A percentile compares a stretch with the other conserved stretches of the same genome.
These are phyloP conservation scores for Chrysochloris asiatica DNA, from an alignment of 2,113 vertebrate genomes.

Conservation along the genomic window DNA sequence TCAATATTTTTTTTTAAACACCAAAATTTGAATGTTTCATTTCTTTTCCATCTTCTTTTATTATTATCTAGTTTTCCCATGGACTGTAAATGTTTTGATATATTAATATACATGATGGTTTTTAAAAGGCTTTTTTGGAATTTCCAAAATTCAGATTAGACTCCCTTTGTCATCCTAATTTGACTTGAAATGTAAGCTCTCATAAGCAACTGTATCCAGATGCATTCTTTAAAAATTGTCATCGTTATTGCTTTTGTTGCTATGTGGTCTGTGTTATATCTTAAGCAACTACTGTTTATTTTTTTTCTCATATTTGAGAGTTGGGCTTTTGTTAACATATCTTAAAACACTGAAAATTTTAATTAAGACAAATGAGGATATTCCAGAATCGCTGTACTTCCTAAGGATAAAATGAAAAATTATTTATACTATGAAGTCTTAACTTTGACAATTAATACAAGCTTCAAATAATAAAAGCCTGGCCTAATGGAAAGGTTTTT, in stretches of 20 bases:
- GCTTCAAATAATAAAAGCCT: constrained; percentile 25
- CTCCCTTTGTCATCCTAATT: neutral
- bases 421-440: constrained; percentile 28
- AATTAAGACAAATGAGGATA: constrained; percentile 32
- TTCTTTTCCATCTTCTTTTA: neutral
- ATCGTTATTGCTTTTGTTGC: neutral
- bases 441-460: neutral
- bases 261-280: neutral
- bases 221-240: constrained; percentile 14
- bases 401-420: constrained; percentile 47
- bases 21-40: neutral
- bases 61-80: neutral
- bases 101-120: neutral
- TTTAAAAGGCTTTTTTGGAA: neutral
- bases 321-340: constrained; percentile 1
- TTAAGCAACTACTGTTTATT: constrained; percentile 25
- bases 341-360: constrained; percentile 40
- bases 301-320: constrained; percentile 42
- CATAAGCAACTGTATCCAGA: neutral
- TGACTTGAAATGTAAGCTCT: neutral
- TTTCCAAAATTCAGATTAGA: neutral
- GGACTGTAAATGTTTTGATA: neutral
- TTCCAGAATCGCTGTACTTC: neutral
- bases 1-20: neutral
- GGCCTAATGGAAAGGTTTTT: neutral